Percentiles rank a stretch among this genome's conserved stretches.
Conservation (phyloP, 2,888 invertebrate species). For the Cactoblastis cactorum region DNA sequence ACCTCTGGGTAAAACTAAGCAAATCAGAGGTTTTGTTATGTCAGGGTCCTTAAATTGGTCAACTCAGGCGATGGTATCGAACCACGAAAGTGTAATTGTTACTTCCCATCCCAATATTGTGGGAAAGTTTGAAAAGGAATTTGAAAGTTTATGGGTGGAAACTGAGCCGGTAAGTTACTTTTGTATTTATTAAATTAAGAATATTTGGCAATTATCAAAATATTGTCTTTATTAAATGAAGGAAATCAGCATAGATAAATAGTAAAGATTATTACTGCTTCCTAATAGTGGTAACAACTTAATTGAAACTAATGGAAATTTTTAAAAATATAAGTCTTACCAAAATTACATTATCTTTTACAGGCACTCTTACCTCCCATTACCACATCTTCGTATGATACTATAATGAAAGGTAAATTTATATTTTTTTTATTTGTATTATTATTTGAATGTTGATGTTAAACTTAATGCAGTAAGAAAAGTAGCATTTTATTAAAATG, state of each 20-base stretch:
- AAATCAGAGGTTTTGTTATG: conserved; percentile 74
- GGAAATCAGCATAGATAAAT: no score
- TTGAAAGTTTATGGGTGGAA: conserved; percentile 81
- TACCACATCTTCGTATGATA: neutral
- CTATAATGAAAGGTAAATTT: neutral
- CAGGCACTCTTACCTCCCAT: conserved; percentile 32
- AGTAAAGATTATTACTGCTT: no score
- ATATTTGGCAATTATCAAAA: neutral
- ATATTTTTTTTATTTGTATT: no score
- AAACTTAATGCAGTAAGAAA: no score
- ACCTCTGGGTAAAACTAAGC: conserved; percentile 39
- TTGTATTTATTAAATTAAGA: neutral
- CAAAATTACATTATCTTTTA: conserved; percentile 25
- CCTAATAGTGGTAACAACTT: no score
- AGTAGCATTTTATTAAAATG: no score
- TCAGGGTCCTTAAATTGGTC: conserved; percentile 90
- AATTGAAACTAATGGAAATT: no score
- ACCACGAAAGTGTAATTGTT: conserved; percentile 84
- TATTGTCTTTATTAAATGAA: neutral
- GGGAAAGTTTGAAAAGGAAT: conserved; percentile 77
- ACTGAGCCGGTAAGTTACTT: conserved; percentile 51
- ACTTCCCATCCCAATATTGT: conserved; percentile 79
- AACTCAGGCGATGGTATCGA: conserved; percentile 83
- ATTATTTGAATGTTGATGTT: no score
- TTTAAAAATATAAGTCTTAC: no score